These are phyloP conservation scores for Holocentrus rufus DNA, from an alignment of 2,797 vertebrate species.

Conservation along the genomic window DNA sequence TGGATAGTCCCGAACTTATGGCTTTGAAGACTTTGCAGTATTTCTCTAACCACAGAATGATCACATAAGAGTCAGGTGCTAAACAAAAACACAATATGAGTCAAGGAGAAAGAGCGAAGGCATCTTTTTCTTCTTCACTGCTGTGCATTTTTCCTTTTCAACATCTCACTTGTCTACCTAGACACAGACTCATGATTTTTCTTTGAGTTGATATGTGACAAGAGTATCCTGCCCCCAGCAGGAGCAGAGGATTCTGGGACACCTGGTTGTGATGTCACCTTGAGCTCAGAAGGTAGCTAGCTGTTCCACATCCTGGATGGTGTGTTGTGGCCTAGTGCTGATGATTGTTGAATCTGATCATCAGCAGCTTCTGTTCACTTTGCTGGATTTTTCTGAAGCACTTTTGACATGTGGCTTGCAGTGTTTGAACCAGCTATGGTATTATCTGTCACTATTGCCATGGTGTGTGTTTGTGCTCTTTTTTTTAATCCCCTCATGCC, in stretches of 20 bases:
- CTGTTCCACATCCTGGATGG: constrained; percentile 42
- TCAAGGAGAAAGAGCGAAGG: neutral
- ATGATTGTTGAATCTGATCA: constrained; percentile 4
- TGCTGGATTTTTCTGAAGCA: constrained; percentile 1
- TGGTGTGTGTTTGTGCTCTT: constrained; percentile 28
- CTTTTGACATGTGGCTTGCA: constrained; percentile 40
- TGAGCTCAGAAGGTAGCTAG: constrained; percentile 82
- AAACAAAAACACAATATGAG: neutral
- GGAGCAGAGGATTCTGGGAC: constrained; percentile 59
- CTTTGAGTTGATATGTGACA: constrained; percentile 29
- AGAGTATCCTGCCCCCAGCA: constrained; percentile 56
- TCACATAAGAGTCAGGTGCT: neutral
- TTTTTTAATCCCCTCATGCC: neutral
- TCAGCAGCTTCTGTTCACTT: neutral
- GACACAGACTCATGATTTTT: neutral
- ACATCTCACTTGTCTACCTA: neutral
- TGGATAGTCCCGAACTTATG: neutral
- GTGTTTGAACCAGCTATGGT: constrained; percentile 15
- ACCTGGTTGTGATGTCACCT: constrained; percentile 69
- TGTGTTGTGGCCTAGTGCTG: constrained; percentile 51
- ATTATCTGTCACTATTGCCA: neutral
- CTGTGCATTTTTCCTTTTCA: neutral
- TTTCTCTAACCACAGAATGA: neutral
- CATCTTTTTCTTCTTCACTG: neutral
- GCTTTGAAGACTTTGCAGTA: neutral